Evolutionary conservation across 2,888 invertebrate genomes (phyloP), one percentile per base, ranked within the genome.

Genomic region (Zhuqinia jingwanae): DNA sequence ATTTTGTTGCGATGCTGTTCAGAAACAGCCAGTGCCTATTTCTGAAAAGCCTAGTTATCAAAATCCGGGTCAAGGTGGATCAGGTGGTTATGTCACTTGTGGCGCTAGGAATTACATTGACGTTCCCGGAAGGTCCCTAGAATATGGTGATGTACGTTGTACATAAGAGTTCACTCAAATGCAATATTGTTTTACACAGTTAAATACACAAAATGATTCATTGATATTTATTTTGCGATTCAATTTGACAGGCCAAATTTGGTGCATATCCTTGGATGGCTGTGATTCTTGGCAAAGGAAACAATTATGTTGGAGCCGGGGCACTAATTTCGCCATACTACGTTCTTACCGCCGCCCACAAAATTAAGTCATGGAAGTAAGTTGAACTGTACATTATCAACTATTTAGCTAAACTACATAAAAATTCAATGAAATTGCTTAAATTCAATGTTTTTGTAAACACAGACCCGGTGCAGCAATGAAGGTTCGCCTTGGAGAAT

Each of bases 181-280:
- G 10, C 25, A 17, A 60, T 50, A 8, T 50, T 10, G 5, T 50
- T 15, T 13, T 3, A 8, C 8, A 6, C 36, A 36, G 36, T 36
- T 36, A 3, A 6, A 36, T 36, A 8, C 36, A 8, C 8, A 36
- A 36, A 36, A 8, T 8, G 8, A 36, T 6, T 36, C 8, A 8
- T 36, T 36, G 5, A 36, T 36, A 8, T 36, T 36, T 36, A 47
- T 53, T 3, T 53, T 53, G 6, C 6, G 6, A n/a, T 17, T 1
- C 53, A 53, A 53, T 1, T 60, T 36, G 8, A 6, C 36, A 94
- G 92, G 94, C 96, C 11, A 93, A 93, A 87, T 95, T 94, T 91
- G 96, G 96, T 15, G 95, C 95, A 90, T 95, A 94, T 92, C 96
- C 96, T 1, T 96, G 96, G 96, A 95, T 95, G 94, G 94, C 93